These are phyloP conservation scores for Ursus arctos DNA, from an alignment of 2,113 vertebrate genomes.

Conservation along the genomic window DNA sequence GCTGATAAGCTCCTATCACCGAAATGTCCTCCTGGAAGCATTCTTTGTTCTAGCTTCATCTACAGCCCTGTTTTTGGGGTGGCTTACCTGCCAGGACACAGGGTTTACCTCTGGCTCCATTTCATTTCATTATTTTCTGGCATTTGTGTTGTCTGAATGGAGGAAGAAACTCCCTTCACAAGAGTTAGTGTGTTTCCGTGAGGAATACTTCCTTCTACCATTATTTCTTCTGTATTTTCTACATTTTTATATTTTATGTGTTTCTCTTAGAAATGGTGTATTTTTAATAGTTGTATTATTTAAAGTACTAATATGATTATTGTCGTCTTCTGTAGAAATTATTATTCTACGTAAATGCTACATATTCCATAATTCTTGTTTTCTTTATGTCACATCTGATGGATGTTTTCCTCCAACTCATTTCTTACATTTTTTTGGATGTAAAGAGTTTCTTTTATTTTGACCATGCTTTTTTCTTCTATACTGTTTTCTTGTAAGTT, in stretches of 20 bases:
- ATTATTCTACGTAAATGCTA: neutral
- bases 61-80: accelerated
- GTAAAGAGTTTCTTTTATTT: neutral
- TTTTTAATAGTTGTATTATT: neutral
- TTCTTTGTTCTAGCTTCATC: neutral
- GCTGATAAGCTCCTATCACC: neutral
- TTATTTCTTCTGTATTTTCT: neutral
- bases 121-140: neutral
- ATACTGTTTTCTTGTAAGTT: neutral
- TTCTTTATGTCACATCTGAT: neutral
- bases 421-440: neutral
- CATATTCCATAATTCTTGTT: neutral
- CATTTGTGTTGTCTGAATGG: neutral
- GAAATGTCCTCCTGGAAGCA: neutral
- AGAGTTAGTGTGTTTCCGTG: neutral
- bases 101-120: neutral
- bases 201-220: neutral
- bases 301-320: neutral
- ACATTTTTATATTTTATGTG: neutral
- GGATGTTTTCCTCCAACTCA: neutral
- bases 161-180: neutral
- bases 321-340: neutral
- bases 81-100: neutral
- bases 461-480: neutral
- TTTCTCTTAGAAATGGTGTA: neutral